Evolutionary conservation across 2,797 vertebrate species (phyloP).

Genomic region (Argya squamiceps): DNA sequence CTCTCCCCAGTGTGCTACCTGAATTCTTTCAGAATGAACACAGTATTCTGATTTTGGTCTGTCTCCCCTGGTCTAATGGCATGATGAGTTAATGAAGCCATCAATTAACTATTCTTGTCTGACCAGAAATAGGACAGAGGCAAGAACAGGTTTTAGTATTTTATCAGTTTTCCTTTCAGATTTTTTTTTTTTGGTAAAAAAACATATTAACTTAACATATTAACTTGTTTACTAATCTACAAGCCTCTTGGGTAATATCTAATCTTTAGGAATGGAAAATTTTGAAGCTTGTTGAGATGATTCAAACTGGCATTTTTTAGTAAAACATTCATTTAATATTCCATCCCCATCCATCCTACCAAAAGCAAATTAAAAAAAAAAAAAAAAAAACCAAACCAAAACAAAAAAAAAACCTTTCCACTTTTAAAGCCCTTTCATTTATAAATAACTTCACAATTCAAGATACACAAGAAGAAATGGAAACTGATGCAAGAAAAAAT

Average conservation of each 20-base stretch:
- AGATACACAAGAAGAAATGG: not conserved
- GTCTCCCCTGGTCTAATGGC: not conserved
- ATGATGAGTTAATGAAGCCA: not conserved
- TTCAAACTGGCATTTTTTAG: not conserved
- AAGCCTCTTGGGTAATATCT: not conserved
- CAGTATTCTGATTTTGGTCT: not conserved
- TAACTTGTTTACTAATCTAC: not conserved
- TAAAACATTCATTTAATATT: not conserved
- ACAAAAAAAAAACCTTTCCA: not conserved
- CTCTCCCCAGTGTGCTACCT: not conserved
- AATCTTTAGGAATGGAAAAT: not conserved
- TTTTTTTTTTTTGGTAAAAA: not conserved
- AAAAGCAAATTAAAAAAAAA: not conserved
- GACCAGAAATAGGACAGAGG: not conserved
- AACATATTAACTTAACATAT: fast-evolving
- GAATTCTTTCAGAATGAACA: not conserved
- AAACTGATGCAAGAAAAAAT: not conserved
- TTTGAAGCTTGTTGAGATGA: not conserved
- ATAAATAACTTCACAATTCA: slow-evolving; percentile 22
- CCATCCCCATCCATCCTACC: not conserved
- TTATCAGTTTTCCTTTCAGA: not conserved
- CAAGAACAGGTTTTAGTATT: not conserved
- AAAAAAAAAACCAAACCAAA: too few relatives aligned
- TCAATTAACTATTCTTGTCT: not conserved
- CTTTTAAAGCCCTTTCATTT: slow-evolving; percentile 22